Evolutionary conservation across 2,113 vertebrate species (phyloP).

Genomic region (Chionomys nivalis): DNA sequence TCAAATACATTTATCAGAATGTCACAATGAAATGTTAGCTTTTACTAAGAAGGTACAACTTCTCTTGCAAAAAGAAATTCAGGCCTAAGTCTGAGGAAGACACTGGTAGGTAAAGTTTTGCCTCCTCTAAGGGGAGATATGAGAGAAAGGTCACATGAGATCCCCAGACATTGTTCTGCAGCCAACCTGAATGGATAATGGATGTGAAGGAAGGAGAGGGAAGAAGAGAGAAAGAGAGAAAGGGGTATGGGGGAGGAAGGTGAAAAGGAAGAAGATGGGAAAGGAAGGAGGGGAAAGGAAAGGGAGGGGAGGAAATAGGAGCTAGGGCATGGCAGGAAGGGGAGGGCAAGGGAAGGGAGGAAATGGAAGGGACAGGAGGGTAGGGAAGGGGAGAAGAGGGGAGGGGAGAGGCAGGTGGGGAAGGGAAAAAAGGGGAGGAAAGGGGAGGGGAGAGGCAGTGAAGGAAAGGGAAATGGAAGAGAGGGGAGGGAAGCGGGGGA

Average conservation of each 20-base stretch:
- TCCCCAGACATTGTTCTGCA: background rate
- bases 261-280: accelerated
- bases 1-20: background rate
- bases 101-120: background rate
- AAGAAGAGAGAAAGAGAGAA: too few species aligned
- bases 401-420: accelerated
- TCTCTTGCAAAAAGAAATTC: background rate
- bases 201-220: background rate
- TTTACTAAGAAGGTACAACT: background rate
- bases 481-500: accelerated
- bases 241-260: background rate
- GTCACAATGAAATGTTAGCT: background rate
- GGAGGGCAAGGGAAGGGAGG: accelerated
- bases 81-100: background rate
- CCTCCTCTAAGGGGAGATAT: too few species aligned
- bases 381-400: accelerated
- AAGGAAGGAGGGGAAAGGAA: too few species aligned
- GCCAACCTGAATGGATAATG: background rate
- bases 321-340: too few species aligned
- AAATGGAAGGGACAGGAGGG: accelerated
- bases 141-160: accelerated
- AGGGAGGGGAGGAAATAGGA: accelerated
- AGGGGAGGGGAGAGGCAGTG: accelerated
- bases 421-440: accelerated
- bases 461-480: accelerated